Evolutionary conservation across 1,140 invertebrate species (phyloP).

Genomic region (Brachionus angularis): DNA sequence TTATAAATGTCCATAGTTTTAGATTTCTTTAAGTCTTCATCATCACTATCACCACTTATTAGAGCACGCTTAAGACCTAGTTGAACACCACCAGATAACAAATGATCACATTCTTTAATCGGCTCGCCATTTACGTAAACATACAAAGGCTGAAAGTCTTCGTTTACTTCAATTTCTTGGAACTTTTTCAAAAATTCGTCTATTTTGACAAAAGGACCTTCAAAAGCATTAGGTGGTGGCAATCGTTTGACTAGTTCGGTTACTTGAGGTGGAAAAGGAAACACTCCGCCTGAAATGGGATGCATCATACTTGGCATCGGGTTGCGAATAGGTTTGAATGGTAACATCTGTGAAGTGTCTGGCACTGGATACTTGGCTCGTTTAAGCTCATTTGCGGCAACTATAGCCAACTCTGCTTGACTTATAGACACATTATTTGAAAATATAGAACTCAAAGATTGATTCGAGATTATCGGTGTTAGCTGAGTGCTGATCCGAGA

Average conservation of each 20-base stretch:
- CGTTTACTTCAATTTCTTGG: slow-evolving; percentile 21
- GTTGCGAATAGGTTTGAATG: slow-evolving; percentile 69
- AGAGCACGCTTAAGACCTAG: background rate
- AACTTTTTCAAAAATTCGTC: slow-evolving; percentile 35
- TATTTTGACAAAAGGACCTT: slow-evolving; percentile 44
- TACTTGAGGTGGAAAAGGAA: slow-evolving; percentile 84
- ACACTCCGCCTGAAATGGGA: slow-evolving; percentile 69
- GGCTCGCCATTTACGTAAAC: slow-evolving; percentile 27
- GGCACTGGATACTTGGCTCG: slow-evolving; percentile 66
- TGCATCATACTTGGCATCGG: slow-evolving; percentile 47
- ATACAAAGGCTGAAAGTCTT: slow-evolving; percentile 36
- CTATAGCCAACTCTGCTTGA: slow-evolving; percentile 3
- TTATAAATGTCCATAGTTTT: slow-evolving; percentile 43
- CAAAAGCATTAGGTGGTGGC: slow-evolving; percentile 80
- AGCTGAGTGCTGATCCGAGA: slow-evolving; percentile 86
- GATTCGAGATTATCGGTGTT: slow-evolving; percentile 76
- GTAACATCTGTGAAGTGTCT: slow-evolving; percentile 89
- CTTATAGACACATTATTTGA: slow-evolving; percentile 2
- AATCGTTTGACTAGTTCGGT: slow-evolving; percentile 77
- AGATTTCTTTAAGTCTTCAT: slow-evolving; percentile 30
- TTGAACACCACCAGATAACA: background rate
- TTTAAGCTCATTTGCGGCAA: slow-evolving; percentile 6
- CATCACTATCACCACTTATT: slow-evolving; percentile 2
- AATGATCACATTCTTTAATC: slow-evolving; percentile 37
- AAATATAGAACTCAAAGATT: slow-evolving; percentile 47